These are phyloP conservation scores for Grapholita molesta DNA, from an alignment of 1,140 invertebrate genomes.

Conservation along the genomic window DNA sequence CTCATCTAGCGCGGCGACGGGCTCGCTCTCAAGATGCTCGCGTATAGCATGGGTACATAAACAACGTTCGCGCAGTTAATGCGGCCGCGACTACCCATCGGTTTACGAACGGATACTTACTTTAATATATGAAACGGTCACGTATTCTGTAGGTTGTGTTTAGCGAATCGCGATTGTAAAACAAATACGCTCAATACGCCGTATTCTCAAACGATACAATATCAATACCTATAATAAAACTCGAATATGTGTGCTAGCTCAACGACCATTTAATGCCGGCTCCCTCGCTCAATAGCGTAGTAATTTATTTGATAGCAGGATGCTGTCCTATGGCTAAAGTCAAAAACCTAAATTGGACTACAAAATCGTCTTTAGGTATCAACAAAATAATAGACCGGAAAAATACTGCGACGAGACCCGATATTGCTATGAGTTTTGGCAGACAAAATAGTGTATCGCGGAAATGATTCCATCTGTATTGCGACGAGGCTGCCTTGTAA, in stretches of 20 bases:
- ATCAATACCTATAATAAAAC: too few relatives aligned
- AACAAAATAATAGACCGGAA: background rate
- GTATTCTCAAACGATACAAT: too few relatives aligned
- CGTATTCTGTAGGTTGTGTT: background rate
- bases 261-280: too few relatives aligned
- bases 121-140: background rate
- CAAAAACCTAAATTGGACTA: background rate
- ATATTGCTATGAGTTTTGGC: background rate
- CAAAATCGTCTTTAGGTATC: background rate
- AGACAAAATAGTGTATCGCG: background rate
- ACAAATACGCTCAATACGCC: too few relatives aligned
- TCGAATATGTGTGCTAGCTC: too few relatives aligned
- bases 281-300: too few relatives aligned
- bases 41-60: constrained; percentile 36
- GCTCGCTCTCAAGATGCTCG: constrained; percentile 55
- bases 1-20: constrained; percentile 50
- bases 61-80: constrained; percentile 56
- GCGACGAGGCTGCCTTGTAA: background rate
- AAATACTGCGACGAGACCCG: background rate
- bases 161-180: background rate
- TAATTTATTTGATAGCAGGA: too few relatives aligned
- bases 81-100: constrained; percentile 29
- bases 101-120: constrained; percentile 23
- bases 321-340: background rate
- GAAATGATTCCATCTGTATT: background rate